Percentiles rank a stretch among this genome's conserved stretches.
These are phyloP conservation scores for Aphodius granarius DNA, from an alignment of 2,888 invertebrate species.

Conservation along the genomic window DNA sequence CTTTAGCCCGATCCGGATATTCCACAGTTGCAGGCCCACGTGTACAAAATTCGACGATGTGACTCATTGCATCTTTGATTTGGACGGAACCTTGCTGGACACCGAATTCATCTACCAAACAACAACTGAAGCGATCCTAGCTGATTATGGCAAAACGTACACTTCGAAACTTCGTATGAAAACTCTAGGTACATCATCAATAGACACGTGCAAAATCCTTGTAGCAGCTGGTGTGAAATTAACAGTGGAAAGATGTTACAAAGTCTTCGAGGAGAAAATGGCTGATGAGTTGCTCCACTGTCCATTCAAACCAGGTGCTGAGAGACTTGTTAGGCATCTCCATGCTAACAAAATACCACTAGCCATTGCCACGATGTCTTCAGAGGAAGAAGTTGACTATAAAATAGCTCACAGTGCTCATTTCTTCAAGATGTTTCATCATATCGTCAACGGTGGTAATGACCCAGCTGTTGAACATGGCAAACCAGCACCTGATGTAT, in stretches of 20 bases:
- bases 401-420: constrained; percentile 68
- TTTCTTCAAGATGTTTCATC: constrained; percentile 70
- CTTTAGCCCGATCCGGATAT: background rate
- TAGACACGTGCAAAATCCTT: constrained; percentile 11
- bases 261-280: background rate
- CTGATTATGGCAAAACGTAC: constrained; percentile 2
- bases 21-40: background rate
- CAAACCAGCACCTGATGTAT: constrained; percentile 90
- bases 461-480: constrained; percentile 84
- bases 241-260: background rate
- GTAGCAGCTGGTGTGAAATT: background rate
- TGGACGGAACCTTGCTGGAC: constrained; percentile 21
- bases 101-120: constrained; percentile 9
- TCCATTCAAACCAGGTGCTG: constrained; percentile 23
- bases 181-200: constrained; percentile 3
- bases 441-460: constrained; percentile 77
- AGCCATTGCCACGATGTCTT: constrained; percentile 86
- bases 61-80: constrained; percentile 24
- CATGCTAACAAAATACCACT: constrained; percentile 75
- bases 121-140: background rate
- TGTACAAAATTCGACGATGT: background rate
- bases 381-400: constrained; percentile 68
- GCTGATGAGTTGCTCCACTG: constrained; percentile 14
- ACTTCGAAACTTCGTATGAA: background rate
- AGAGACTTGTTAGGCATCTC: constrained; percentile 72